Percentiles rank a stretch among this genome's conserved stretches.
Evolutionary conservation across 2,797 vertebrate species (phyloP).

Genomic region (Myotis vivesi): DNA sequence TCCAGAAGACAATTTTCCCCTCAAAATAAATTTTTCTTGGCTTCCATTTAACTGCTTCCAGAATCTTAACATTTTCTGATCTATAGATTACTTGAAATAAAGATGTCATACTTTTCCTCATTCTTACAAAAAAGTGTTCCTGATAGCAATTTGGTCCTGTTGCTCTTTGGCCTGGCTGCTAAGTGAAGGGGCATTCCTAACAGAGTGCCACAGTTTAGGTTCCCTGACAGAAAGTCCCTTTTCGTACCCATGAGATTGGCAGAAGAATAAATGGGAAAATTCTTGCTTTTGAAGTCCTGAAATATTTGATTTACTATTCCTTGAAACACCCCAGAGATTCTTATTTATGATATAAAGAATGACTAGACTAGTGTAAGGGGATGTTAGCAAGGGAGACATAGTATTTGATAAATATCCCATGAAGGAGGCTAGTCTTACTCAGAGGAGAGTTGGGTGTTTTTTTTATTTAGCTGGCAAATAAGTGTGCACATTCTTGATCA

Average conservation of each 20-base stretch:
- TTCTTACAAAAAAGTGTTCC: neutral
- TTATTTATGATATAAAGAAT: constrained; percentile 70
- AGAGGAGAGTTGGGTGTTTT: neutral
- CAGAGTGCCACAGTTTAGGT: neutral
- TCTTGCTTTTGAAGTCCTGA: constrained; percentile 46
- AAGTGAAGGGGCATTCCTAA: neutral
- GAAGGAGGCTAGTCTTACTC: constrained; percentile 15
- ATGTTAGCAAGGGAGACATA: constrained; percentile 33
- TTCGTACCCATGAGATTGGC: constrained; percentile 26
- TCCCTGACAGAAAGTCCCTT: constrained; percentile 35
- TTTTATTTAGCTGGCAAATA: constrained; percentile 41
- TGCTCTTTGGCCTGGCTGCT: neutral
- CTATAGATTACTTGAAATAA: constrained; percentile 36
- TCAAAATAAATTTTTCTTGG: constrained; percentile 21
- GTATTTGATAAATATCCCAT: constrained; percentile 51
- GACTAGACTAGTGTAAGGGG: constrained; percentile 33
- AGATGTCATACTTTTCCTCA: constrained; percentile 9
- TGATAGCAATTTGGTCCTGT: neutral
- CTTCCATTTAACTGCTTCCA: neutral
- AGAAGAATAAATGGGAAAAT: constrained; percentile 55
- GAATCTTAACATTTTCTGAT: constrained; percentile 50
- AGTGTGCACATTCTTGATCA: constrained; percentile 54
- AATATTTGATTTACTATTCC: constrained; percentile 65
- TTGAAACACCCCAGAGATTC: constrained; percentile 57
- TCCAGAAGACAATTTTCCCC: constrained; percentile 35